phyloP scores from a whole-genome alignment of 1,140 invertebrate genomes.

The Drosophila watanabei region DNA sequence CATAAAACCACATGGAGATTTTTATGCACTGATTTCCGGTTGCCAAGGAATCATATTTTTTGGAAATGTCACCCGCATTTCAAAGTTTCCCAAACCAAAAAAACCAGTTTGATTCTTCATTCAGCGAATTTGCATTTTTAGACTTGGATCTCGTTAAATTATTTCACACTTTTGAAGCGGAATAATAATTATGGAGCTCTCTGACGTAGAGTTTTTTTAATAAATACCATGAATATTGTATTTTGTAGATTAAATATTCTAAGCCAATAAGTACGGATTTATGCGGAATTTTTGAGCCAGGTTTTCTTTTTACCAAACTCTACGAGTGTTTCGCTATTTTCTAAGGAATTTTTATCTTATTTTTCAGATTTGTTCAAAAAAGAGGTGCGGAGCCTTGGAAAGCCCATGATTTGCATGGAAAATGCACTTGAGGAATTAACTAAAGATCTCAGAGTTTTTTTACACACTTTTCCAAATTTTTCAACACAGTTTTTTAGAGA shows the following conservation, averaged over 20 bases:
- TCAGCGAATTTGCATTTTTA: constrained; percentile 5
- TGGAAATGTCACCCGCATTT: constrained; percentile 1
- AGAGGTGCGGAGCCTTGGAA: too few species aligned
- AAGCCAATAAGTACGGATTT: background rate
- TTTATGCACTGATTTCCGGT: constrained; percentile 5
- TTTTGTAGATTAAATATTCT: constrained; percentile 4
- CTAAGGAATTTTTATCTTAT: too few species aligned
- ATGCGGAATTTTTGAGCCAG: background rate
- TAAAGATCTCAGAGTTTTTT: too few species aligned
- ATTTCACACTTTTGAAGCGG: constrained; percentile 15
- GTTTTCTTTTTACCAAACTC: background rate
- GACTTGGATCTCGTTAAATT: constrained; percentile 30
- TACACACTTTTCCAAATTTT: too few species aligned
- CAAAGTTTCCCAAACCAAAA: constrained; percentile 4
- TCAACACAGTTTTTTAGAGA: too few species aligned
- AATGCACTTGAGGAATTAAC: too few species aligned
- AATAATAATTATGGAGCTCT: constrained; percentile 22
- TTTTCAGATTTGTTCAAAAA: too few species aligned
- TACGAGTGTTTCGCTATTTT: too few species aligned
- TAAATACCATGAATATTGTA: constrained; percentile 14
- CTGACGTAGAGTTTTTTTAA: constrained; percentile 21
- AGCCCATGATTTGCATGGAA: too few species aligned
- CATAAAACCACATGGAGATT: background rate
- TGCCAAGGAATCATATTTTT: constrained; percentile 6
- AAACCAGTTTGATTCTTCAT: constrained; percentile 9